Base-by-base conservation (phyloP, 1,140 invertebrate species). In the Phthorimaea operculella region DNA sequence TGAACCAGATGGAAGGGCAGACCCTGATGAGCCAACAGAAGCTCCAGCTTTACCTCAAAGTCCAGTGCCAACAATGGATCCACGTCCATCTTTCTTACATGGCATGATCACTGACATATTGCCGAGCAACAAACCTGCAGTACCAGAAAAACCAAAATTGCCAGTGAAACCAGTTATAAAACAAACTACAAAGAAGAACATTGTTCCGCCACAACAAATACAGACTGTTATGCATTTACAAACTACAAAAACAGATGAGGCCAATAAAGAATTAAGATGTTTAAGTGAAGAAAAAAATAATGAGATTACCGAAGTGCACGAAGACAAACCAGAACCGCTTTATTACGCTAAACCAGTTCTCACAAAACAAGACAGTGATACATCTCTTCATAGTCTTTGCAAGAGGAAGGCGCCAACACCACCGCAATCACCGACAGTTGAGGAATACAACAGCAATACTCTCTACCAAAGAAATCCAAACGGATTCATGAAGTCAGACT, bases 1-100 rank as follows among this genome's bases (percentile, higher is more conserved):
- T 1, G 92, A 93, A 62, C 93, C 93, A 0, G 93, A 94, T 63
- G 93, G 93, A 6, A 89, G 90, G 62, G 92, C 92, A 14, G 92
- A 94, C 80, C 91, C 92, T 3, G 92, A 93, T 64, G 89, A 90
- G 33, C 79, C 86, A 0, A 81, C 74, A 4, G 90, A 92, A 79
- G 87, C 91, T 0, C 89, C 90, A 0, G 90, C 90, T 1, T 70
- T 92, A 55, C 90, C 91, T 0, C 87, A 88, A 52, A 91, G 88
- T 33, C 90, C 90, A 12, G 86, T 90, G 14, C 88, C 89, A 3
- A 72, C 83, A 21, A 72, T 89, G 44, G 90, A 92, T 70, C 90
- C 90, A 0, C 81, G 91, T 21, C 82, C 89, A 5, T 93, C 92
- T 3, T 93, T 93, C 62, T 82, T 93, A 11, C 92, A 93, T 57